These are phyloP conservation scores for Notarius lentiginosus DNA, from an alignment of 2,113 vertebrate species.

Conservation along the genomic window DNA sequence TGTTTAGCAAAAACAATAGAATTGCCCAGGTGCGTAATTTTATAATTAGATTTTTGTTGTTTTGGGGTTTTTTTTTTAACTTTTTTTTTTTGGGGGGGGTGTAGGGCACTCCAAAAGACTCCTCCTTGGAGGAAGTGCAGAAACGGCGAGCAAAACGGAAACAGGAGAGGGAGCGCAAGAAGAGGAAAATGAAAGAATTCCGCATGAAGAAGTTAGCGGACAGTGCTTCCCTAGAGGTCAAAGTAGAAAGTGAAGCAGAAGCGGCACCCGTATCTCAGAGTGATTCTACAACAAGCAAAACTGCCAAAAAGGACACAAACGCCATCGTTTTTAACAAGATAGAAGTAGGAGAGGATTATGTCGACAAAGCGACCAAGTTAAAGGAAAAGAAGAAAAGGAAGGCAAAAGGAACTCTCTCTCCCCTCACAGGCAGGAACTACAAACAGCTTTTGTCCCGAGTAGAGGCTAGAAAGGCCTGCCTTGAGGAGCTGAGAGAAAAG, in stretches of 20 bases:
- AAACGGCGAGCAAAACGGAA: slow-evolving; percentile 82
- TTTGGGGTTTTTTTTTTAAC: too few relatives aligned
- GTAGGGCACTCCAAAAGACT: slow-evolving; percentile 67
- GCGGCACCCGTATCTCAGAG: background rate
- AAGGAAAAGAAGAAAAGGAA: slow-evolving; percentile 77
- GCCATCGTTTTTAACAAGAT: slow-evolving; percentile 84
- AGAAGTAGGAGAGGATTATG: slow-evolving; percentile 74
- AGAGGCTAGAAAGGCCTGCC: slow-evolving; percentile 75
- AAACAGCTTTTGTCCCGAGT: slow-evolving; percentile 88
- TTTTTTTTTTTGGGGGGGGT: too few relatives aligned
- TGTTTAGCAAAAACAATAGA: too few relatives aligned
- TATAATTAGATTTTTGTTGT: too few relatives aligned
- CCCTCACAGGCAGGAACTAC: slow-evolving; percentile 89
- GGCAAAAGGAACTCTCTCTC: slow-evolving; percentile 83
- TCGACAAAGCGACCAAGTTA: slow-evolving; percentile 66
- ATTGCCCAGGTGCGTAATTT: too few relatives aligned
- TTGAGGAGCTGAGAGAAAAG: slow-evolving; percentile 80
- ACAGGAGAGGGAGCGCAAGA: slow-evolving; percentile 87
- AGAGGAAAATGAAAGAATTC: slow-evolving; percentile 85
- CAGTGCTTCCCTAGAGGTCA: slow-evolving; percentile 35
- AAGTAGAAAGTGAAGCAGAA: slow-evolving; percentile 47
- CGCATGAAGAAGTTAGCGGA: slow-evolving; percentile 77
- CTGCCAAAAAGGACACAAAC: slow-evolving; percentile 54
- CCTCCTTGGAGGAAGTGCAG: slow-evolving; percentile 74
- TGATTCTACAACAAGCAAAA: background rate